These are phyloP conservation scores for Drosophila paramelanica DNA, from an alignment of 2,888 invertebrate species.

Conservation along the genomic window DNA sequence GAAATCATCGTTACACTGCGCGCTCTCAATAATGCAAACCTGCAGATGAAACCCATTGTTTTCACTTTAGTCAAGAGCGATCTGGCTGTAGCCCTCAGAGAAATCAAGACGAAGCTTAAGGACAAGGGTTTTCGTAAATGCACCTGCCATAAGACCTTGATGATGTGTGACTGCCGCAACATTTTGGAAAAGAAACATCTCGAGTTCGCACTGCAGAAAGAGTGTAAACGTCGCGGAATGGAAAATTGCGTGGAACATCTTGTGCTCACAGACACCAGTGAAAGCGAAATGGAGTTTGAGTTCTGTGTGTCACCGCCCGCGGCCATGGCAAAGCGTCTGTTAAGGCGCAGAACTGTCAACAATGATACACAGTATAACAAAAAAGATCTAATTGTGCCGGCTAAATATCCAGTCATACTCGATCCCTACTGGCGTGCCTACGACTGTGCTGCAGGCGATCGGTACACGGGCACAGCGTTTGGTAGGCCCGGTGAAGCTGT, in stretches of 20 bases:
- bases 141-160: constrained; percentile 86
- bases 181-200: constrained; percentile 84
- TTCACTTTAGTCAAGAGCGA: constrained; percentile 89
- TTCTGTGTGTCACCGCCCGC: constrained; percentile 90
- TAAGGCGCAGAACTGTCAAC: constrained; percentile 85
- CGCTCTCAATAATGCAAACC: constrained; percentile 14
- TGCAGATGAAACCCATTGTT: constrained; percentile 86
- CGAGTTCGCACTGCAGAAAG: constrained; percentile 86
- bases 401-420: constrained; percentile 59
- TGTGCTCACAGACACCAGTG: constrained; percentile 82
- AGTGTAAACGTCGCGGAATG: constrained; percentile 74
- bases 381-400: constrained; percentile 84
- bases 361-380: constrained; percentile 87
- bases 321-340: constrained; percentile 87
- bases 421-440: constrained; percentile 70
- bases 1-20: constrained; percentile 87
- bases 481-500: constrained; percentile 44
- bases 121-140: constrained; percentile 86
- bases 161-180: constrained; percentile 78
- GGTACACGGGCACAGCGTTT: constrained; percentile 58
- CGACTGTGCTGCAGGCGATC: constrained; percentile 74
- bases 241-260: constrained; percentile 70
- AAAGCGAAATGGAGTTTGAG: constrained; percentile 88
- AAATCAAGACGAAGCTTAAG: constrained; percentile 86
- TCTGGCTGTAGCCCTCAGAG: constrained; percentile 85